These are phyloP conservation scores for Peromyscus melanophrys DNA, from an alignment of 2,797 vertebrate genomes.

Conservation along the genomic window DNA sequence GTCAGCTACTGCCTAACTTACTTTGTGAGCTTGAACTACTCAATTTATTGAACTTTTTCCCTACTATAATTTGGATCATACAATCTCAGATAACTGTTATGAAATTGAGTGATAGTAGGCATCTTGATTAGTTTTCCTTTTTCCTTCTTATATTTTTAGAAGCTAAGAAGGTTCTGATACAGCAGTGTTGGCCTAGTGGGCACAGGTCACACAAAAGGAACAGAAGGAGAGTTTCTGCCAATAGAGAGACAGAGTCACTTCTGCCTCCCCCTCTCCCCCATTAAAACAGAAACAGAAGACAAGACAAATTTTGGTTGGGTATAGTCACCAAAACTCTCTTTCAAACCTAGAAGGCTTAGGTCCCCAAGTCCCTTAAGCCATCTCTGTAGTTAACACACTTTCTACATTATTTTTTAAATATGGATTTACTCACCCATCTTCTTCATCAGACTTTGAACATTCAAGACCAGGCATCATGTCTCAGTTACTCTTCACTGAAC, in stretches of 20 bases:
- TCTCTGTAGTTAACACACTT: neutral
- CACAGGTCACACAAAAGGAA: neutral
- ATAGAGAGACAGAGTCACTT: neutral
- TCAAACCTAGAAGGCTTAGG: neutral
- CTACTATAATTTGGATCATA: slow-evolving; percentile 29
- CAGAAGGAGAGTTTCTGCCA: neutral
- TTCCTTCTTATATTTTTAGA: neutral
- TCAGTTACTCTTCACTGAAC: neutral
- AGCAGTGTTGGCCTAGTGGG: neutral
- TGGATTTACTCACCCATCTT: neutral
- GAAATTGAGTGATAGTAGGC: neutral
- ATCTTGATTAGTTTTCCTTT: neutral
- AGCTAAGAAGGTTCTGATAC: neutral
- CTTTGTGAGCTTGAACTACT: neutral
- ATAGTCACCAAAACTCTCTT: neutral
- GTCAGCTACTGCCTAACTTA: neutral
- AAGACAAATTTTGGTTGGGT: neutral
- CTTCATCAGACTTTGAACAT: neutral
- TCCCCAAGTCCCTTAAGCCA: neutral
- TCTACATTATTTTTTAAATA: neutral
- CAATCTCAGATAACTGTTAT: neutral
- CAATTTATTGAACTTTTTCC: slow-evolving; percentile 14
- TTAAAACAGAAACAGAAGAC: neutral
- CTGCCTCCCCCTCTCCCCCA: neutral
- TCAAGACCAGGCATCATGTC: neutral